phyloP scores from a whole-genome alignment of 2,797 vertebrate species.

The Neopelma chrysocephalum region DNA sequence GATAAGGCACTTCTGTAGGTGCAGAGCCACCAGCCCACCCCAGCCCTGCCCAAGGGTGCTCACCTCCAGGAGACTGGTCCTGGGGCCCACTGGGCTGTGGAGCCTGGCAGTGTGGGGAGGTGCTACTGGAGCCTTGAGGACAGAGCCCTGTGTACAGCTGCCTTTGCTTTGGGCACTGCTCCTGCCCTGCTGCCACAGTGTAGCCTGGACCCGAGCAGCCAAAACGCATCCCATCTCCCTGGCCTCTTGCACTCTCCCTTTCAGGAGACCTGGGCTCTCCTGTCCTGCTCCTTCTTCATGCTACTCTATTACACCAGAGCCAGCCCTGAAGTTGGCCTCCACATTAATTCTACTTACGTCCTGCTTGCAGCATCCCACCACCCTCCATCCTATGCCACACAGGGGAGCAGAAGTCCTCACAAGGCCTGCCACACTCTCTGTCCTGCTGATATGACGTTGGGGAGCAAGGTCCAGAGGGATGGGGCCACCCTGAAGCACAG shows the following conservation, averaged over 20 bases:
- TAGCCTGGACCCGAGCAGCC: neutral
- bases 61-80: neutral
- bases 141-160: neutral
- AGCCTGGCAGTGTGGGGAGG: neutral
- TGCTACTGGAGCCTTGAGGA: neutral
- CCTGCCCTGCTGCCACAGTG: accelerated
- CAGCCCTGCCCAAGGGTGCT: neutral
- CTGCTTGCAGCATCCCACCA: neutral
- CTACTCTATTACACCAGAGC: neutral
- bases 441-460: accelerated
- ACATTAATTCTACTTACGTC: neutral
- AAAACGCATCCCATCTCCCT: neutral
- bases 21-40: neutral
- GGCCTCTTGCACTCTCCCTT: neutral
- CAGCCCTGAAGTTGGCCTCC: accelerated
- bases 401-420: neutral
- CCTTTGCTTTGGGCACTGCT: neutral
- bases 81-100: accelerated
- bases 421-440: neutral
- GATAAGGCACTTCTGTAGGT: neutral
- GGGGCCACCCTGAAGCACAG: neutral
- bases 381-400: neutral
- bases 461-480: accelerated
- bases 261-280: neutral
- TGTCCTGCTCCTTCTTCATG: neutral